phyloP scores from a whole-genome alignment of 2,113 vertebrate genomes.

The Vireo altiloquus region DNA sequence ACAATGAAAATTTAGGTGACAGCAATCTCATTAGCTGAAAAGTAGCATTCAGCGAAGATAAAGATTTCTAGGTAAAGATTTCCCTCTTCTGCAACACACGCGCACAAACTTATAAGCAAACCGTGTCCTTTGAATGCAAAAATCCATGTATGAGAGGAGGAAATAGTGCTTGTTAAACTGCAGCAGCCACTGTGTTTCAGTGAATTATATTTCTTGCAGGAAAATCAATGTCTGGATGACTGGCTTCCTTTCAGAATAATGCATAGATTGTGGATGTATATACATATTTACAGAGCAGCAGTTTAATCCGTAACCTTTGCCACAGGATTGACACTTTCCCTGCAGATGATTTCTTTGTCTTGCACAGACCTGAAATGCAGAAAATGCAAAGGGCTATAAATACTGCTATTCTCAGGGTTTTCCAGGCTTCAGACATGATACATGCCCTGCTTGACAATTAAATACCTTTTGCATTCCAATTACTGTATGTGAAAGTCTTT shows the following conservation, averaged over 20 bases:
- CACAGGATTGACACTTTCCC: neutral
- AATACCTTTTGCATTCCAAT: conserved; percentile 31
- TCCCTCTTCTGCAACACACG: neutral
- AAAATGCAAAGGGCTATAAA: neutral
- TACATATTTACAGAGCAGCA: neutral
- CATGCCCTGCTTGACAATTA: neutral
- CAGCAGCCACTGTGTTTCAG: neutral
- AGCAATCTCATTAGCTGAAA: conserved; percentile 76
- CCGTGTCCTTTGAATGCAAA: neutral
- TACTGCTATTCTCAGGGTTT: neutral
- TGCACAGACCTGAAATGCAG: neutral
- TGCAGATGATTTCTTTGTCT: conserved; percentile 1
- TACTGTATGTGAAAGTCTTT: neutral
- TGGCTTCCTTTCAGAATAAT: conserved; percentile 6
- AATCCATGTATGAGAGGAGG: neutral
- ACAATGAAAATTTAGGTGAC: conserved; percentile 84
- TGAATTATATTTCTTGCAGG: neutral
- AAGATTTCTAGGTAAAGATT: conserved; percentile 64
- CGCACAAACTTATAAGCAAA: neutral
- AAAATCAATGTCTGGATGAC: conserved; percentile 15
- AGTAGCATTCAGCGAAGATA: conserved; percentile 49
- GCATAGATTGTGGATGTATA: neutral
- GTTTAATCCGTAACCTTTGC: neutral
- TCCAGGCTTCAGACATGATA: neutral
- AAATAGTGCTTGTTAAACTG: neutral